Evolutionary conservation across 2,113 vertebrate genomes (phyloP).

Genomic region (Pardalotus punctatus): DNA sequence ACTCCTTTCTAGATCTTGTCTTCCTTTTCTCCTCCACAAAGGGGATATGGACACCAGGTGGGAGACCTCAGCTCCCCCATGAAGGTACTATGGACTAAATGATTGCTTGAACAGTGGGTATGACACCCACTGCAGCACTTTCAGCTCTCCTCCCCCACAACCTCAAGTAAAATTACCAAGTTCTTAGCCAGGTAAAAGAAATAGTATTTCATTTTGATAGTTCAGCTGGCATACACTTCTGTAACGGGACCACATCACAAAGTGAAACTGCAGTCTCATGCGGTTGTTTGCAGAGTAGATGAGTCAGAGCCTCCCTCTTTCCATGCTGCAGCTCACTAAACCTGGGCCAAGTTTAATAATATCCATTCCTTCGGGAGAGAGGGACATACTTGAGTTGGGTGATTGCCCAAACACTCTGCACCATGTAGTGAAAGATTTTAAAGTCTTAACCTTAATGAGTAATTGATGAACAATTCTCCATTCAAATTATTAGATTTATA

Average conservation of each 20-base stretch:
- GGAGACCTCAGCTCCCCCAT: neutral
- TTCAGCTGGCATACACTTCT: neutral
- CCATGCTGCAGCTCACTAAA: neutral
- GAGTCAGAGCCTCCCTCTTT: constrained; percentile 39
- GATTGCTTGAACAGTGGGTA: neutral
- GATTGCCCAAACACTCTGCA: neutral
- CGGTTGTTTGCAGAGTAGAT: constrained; percentile 25
- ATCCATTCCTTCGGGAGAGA: constrained; percentile 17
- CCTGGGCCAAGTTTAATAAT: neutral
- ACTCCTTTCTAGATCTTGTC: neutral
- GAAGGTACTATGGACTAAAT: neutral
- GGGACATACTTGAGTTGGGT: neutral
- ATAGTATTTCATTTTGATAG: neutral
- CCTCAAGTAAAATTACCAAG: neutral
- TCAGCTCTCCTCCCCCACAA: neutral
- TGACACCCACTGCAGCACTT: neutral
- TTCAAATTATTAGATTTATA: neutral
- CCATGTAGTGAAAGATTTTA: neutral
- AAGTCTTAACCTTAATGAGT: neutral
- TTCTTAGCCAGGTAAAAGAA: neutral
- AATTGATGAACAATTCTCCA: neutral
- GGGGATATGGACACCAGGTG: neutral
- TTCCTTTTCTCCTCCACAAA: neutral
- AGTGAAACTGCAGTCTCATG: constrained; percentile 62
- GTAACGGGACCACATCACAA: constrained; percentile 50